phyloP scores from a whole-genome alignment of 1,140 invertebrate species.

The Orius laevigatus region DNA sequence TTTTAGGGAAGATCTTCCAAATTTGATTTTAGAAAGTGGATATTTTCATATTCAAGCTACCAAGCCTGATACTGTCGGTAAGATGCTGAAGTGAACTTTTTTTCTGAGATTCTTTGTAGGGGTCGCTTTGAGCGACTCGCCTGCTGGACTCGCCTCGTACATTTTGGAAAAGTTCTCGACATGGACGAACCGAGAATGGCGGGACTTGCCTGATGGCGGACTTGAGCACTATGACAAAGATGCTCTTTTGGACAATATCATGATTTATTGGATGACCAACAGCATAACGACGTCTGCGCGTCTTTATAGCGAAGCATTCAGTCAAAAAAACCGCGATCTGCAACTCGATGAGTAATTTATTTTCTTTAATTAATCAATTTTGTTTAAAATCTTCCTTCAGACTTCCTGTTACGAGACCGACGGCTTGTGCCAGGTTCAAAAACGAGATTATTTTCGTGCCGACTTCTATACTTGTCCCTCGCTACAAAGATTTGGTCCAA shows the following conservation, averaged over 20 bases:
- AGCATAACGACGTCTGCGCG: conserved; percentile 60
- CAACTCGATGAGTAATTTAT: conserved; percentile 27
- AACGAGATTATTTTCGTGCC: conserved; percentile 42
- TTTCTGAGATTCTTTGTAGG: conserved; percentile 32
- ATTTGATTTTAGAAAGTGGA: conserved; percentile 49
- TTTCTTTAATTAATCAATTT: conserved; percentile 21
- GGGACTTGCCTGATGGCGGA: conserved; percentile 48
- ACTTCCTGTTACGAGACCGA: conserved; percentile 40
- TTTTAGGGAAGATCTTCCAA: conserved; percentile 28
- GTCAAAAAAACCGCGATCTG: conserved; percentile 24
- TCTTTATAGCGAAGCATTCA: conserved; percentile 52
- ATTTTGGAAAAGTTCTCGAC: conserved; percentile 57
- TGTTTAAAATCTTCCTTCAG: too few relatives aligned
- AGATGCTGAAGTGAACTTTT: too few relatives aligned
- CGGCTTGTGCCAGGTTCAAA: conserved; percentile 43
- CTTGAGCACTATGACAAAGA: conserved; percentile 44
- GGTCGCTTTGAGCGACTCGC: conserved; percentile 38
- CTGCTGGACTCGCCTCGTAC: conserved; percentile 50
- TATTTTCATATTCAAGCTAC: conserved; percentile 75
- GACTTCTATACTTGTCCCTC: conserved; percentile 37
- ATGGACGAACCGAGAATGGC: conserved; percentile 42
- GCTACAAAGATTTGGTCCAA: conserved; percentile 45
- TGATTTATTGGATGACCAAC: conserved; percentile 70
- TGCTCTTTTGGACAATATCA: conserved; percentile 71
- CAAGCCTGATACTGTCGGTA: conserved; percentile 81